Evolutionary conservation across 2,888 invertebrate species (phyloP).

Genomic region (Nemotelus nigrinus): DNA sequence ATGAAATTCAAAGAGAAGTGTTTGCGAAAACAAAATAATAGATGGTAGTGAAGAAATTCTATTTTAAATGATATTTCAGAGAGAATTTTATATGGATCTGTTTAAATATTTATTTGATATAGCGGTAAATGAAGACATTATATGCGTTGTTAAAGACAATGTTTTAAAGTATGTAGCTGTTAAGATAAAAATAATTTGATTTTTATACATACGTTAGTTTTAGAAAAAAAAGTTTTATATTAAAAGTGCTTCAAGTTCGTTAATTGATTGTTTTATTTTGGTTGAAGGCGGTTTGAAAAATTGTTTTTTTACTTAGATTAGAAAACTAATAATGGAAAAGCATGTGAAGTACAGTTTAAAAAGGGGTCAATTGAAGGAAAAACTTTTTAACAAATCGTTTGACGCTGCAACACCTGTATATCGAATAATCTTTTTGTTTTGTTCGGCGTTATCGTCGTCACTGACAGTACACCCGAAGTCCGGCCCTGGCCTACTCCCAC

Average conservation of each 20-base stretch:
- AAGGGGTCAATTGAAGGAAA: no score
- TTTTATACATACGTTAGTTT: conserved; percentile 24
- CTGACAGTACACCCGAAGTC: no score
- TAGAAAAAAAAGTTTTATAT: conserved; percentile 24
- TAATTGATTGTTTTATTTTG: not conserved
- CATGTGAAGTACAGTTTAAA: no score
- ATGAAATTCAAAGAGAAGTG: not conserved
- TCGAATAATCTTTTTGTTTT: no score
- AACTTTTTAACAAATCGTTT: no score
- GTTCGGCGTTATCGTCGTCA: no score
- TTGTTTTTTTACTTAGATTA: not conserved
- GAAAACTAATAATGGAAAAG: no score
- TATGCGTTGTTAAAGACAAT: conserved; percentile 32
- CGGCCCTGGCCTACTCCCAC: no score
- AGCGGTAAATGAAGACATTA: conserved; percentile 22
- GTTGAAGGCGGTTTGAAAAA: not conserved
- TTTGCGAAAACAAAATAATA: not conserved
- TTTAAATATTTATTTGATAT: conserved; percentile 29
- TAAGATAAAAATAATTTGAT: conserved; percentile 2
- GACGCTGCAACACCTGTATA: no score
- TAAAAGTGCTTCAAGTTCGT: conserved; percentile 13
- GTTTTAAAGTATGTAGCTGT: not conserved
- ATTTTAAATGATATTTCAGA: conserved; percentile 6
- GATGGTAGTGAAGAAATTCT: no score
- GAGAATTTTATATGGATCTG: not conserved